A percentile compares a stretch with the other conserved stretches of the same genome.
phyloP scores from a whole-genome alignment of 1,140 invertebrate genomes.

The Tetramorium alpestre region DNA sequence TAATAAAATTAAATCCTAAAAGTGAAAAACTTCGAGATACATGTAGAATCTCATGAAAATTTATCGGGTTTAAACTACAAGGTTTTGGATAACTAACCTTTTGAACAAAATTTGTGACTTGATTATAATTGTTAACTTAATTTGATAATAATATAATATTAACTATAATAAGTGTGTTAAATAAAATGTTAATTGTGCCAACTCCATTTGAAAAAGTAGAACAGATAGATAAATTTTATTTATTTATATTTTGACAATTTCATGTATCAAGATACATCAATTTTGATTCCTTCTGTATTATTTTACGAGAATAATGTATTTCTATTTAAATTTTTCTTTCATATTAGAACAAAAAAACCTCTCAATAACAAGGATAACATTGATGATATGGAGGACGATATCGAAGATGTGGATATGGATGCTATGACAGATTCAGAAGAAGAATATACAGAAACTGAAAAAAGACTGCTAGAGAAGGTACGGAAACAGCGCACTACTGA shows the following conservation, averaged over 20 bases:
- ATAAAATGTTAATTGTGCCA: background rate
- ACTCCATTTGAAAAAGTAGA: background rate
- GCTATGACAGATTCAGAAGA: conserved; percentile 90
- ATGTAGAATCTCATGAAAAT: background rate
- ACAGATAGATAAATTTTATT: background rate
- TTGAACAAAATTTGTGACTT: background rate
- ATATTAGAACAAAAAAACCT: conserved; percentile 12
- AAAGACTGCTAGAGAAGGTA: conserved; percentile 88
- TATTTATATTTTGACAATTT: background rate
- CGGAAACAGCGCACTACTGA: conserved; percentile 84
- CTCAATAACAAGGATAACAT: background rate
- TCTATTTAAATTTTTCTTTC: background rate
- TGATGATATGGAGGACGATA: conserved; percentile 39
- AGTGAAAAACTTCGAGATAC: background rate
- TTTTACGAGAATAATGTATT: background rate
- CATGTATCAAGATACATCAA: background rate
- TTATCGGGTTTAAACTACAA: background rate
- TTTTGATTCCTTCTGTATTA: background rate
- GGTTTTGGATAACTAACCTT: background rate
- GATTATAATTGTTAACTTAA: no score
- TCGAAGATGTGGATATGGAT: conserved; percentile 77
- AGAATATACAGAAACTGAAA: conserved; percentile 89
- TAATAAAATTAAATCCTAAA: background rate
- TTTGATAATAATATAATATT: background rate
- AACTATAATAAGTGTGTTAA: background rate